Evolutionary conservation across 1,140 invertebrate genomes (phyloP).

Genomic region (Lanistes nyassanus): DNA sequence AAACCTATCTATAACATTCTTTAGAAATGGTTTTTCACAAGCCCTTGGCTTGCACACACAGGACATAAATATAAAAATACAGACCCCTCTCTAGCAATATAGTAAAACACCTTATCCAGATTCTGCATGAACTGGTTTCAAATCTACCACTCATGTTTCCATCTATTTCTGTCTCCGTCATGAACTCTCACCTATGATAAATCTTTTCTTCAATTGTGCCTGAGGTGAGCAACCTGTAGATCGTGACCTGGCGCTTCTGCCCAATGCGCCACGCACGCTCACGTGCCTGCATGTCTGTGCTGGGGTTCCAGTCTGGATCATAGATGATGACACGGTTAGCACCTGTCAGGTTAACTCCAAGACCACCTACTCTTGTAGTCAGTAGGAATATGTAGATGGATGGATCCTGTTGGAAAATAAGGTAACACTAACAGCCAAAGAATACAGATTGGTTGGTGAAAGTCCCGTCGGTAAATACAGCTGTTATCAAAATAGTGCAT

Average conservation of each 20-base stretch:
- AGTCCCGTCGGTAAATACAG: too few relatives aligned
- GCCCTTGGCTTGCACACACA: too few relatives aligned
- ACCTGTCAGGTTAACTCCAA: conserved; percentile 95
- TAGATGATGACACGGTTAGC: conserved; percentile 95
- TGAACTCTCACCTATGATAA: conserved; percentile 72
- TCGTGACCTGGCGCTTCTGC: conserved; percentile 74
- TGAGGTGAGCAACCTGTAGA: conserved; percentile 73
- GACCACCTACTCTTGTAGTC: conserved; percentile 93
- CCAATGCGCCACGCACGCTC: conserved; percentile 70
- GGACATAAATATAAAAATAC: too few relatives aligned
- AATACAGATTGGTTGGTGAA: too few relatives aligned
- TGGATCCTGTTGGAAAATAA: conserved; percentile 42
- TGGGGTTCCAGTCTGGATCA: conserved; percentile 97
- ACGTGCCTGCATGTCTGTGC: conserved; percentile 69
- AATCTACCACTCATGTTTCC: neutral
- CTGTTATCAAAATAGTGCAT: too few relatives aligned
- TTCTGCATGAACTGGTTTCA: too few relatives aligned
- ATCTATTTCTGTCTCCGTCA: neutral
- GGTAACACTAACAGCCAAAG: neutral
- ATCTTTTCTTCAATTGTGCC: conserved; percentile 83
- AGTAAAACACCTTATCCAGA: too few relatives aligned
- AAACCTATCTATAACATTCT: too few relatives aligned
- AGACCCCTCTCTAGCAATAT: too few relatives aligned
- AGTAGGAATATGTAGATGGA: conserved; percentile 89
- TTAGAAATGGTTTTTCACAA: too few relatives aligned